Evolutionary conservation across 2,888 invertebrate species (phyloP), one percentile per base, ranked within the genome.

Genomic region (Allophyes oxyacanthae): DNA sequence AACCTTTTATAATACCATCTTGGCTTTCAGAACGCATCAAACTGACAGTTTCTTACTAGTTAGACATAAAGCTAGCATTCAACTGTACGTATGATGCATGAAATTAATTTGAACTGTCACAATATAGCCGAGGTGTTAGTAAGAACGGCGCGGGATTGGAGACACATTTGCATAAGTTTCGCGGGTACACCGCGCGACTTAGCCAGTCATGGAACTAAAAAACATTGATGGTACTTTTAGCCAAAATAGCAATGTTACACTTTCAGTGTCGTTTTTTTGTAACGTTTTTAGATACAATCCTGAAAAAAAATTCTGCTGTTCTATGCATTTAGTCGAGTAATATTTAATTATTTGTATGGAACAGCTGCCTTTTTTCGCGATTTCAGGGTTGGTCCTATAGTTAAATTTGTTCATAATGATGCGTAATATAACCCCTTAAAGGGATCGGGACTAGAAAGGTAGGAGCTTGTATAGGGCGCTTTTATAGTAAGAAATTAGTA

Each of bases 121-220:
- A 77, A 77, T 72, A 72, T 76, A 72, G 72, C 70, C 67, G 60
- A 66, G 69, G 72, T 72, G 72, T 78, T 75, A 75, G 79, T 78
- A 78, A 77, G 72, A 48, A 42, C 45, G 20, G 72, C 66, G 64
- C 68, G 75, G 77, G 79, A 78, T 78, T 78, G 73, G 71, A 72
- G 67, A 60, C 72, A 71, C 71, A 86, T 87, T 86, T 83, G 77
- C 87, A 86, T 87, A 87, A 83, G 75, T 83, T 83, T 80, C 68
- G 72, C 79, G 77, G 71, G 72, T 72, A 72, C 32, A 48, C 50
- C 30, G 41, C 15, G 25, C 44, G 50, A 14, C 50, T 33, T 50
- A 33, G 40, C 32, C 37, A 6, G 42, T 30, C 58, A 30, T 14
- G 20, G 64, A 71, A 36, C 65, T 45, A 55, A 13, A 49, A 36